Evolutionary conservation across 2,113 vertebrate genomes (phyloP).

Genomic region (Chloropsis hardwickii): DNA sequence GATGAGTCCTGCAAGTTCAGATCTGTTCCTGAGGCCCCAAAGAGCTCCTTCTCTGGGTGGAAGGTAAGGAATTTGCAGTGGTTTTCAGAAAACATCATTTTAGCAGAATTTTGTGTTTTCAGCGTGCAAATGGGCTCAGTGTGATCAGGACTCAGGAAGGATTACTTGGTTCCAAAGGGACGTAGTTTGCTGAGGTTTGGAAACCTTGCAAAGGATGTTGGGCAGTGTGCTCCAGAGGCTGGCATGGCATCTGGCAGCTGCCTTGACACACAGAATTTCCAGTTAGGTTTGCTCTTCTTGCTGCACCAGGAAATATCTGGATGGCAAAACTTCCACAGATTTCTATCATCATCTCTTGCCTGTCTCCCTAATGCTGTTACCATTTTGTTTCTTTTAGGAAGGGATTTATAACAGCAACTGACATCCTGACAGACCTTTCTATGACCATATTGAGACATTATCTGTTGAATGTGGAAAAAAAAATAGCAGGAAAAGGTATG

Average conservation of each 20-base stretch:
- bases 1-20: neutral
- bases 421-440: neutral
- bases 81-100: rapidly evolving
- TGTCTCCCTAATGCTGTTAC: neutral
- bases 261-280: neutral
- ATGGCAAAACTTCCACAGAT: neutral
- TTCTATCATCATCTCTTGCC: neutral
- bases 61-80: rapidly evolving
- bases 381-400: neutral
- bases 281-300: neutral
- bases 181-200: neutral
- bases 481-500: neutral
- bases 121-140: rapidly evolving
- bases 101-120: neutral
- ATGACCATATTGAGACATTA: rapidly evolving
- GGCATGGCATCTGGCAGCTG: neutral
- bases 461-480: neutral
- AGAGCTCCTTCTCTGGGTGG: neutral
- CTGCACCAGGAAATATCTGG: neutral
- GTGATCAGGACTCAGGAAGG: neutral
- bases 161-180: neutral
- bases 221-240: neutral
- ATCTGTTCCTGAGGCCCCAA: neutral
- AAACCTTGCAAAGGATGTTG: neutral
- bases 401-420: neutral